A percentile compares a stretch with the other conserved stretches of the same genome.
phyloP scores from a whole-genome alignment of 37 sponge, comb jelly and placozoan species.

The Spongia lamella region DNA sequence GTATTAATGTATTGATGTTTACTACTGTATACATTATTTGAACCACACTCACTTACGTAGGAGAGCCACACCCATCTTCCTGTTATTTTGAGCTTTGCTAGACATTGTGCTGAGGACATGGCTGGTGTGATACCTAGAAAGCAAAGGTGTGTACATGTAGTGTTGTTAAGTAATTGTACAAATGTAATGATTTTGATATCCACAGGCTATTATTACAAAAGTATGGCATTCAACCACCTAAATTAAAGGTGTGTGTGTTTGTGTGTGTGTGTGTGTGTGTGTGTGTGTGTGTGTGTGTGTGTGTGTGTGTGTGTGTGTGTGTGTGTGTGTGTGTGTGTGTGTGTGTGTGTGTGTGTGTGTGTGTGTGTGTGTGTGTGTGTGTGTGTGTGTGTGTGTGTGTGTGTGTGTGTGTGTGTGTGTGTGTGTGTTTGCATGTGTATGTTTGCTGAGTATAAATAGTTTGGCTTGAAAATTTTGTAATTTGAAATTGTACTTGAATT shows the following conservation, averaged over 20 bases:
- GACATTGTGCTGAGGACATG: constrained; percentile 90
- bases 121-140: constrained; percentile 76
- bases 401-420: too few relatives aligned
- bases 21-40: constrained; percentile 5
- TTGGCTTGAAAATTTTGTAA: too few relatives aligned
- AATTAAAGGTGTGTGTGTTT: constrained; percentile 33
- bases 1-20: constrained; percentile 6
- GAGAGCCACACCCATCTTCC: constrained; percentile 56
- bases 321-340: too few relatives aligned
- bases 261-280: constrained; percentile 8
- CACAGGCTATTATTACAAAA: constrained; percentile 39
- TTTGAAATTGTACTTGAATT: too few relatives aligned
- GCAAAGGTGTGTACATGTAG: constrained; percentile 46
- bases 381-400: too few relatives aligned
- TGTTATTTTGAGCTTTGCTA: constrained; percentile 86
- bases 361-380: too few relatives aligned
- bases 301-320: too few relatives aligned
- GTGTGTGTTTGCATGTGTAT: background rate
- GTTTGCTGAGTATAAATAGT: too few relatives aligned
- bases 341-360: too few relatives aligned
- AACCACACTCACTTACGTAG: constrained; percentile 20
- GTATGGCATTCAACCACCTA: constrained; percentile 27
- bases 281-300: background rate
- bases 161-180: too few relatives aligned
- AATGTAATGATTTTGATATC: too few relatives aligned